Evolutionary conservation across 2,113 vertebrate species (phyloP).

Genomic region (Trogon surrucura): DNA sequence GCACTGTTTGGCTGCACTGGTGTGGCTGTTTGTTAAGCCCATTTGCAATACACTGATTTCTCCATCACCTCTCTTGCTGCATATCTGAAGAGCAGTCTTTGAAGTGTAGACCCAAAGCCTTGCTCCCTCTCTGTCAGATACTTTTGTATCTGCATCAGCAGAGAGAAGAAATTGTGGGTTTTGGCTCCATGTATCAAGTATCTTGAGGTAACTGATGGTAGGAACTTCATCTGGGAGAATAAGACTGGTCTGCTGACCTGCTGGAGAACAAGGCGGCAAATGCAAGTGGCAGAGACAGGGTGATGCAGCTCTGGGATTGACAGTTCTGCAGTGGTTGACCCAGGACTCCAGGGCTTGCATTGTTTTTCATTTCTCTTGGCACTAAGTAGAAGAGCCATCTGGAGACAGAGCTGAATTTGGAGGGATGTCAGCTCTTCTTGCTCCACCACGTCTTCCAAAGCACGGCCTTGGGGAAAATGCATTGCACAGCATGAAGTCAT

Average conservation of each 20-base stretch:
- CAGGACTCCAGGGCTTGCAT: neutral
- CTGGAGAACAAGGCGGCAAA: neutral
- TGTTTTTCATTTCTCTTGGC: constrained; percentile 15
- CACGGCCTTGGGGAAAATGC: neutral
- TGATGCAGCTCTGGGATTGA: neutral
- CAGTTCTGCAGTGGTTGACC: neutral
- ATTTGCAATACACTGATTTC: neutral
- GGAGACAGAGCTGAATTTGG: neutral
- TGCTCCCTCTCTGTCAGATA: neutral
- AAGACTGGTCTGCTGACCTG: neutral
- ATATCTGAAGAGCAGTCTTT: neutral
- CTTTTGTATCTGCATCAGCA: neutral
- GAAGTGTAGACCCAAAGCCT: neutral
- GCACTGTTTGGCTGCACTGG: neutral
- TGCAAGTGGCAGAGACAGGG: neutral
- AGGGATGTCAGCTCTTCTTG: neutral
- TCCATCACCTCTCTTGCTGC: neutral
- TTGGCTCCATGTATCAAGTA: neutral
- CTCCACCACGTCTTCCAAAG: neutral
- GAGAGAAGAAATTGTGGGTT: neutral
- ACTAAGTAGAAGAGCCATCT: neutral
- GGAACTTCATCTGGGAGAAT: neutral
- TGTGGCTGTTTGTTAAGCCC: neutral
- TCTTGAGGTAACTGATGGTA: neutral
- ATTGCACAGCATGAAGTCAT: neutral